Evolutionary conservation across 2,888 invertebrate species (phyloP).

Genomic region (Clepsis dumicolana): DNA sequence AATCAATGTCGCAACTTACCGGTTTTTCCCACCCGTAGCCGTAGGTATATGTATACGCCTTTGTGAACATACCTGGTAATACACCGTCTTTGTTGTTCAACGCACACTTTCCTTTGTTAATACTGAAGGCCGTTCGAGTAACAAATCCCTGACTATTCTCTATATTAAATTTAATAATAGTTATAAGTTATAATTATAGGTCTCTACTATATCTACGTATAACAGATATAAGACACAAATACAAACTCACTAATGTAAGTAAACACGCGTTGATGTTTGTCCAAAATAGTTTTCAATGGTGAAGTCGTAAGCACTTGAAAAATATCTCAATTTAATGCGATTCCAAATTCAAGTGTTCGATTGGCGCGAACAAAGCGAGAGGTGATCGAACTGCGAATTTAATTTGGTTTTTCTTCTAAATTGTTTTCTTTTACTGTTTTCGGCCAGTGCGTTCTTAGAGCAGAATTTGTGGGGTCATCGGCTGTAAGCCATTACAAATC

Average conservation of each 20-base stretch:
- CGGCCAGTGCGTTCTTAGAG: slow-evolving; percentile 31
- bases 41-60: slow-evolving; percentile 25
- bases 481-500: slow-evolving; percentile 42
- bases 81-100: slow-evolving; percentile 52
- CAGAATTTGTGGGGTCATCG: slow-evolving; percentile 33
- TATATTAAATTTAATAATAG: slow-evolving; percentile 14
- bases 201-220: no score
- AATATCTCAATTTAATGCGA: background rate
- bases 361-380: slow-evolving; percentile 7
- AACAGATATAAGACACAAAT: background rate
- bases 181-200: background rate
- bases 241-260: background rate
- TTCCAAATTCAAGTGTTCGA: slow-evolving; percentile 15
- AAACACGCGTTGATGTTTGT: background rate
- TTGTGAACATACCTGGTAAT: slow-evolving; percentile 51
- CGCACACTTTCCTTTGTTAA: slow-evolving; percentile 58
- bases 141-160: slow-evolving; percentile 35
- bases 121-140: slow-evolving; percentile 52
- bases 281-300: background rate
- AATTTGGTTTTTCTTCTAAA: slow-evolving; percentile 33
- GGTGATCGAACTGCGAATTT: slow-evolving; percentile 20
- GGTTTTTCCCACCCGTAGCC: slow-evolving; percentile 37
- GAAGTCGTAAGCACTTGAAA: background rate
- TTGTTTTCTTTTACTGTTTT: slow-evolving; percentile 37
- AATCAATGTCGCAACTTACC: slow-evolving; percentile 33